Conservation (phyloP, 2,113 vertebrate species). For the Osmerus mordax region DNA sequence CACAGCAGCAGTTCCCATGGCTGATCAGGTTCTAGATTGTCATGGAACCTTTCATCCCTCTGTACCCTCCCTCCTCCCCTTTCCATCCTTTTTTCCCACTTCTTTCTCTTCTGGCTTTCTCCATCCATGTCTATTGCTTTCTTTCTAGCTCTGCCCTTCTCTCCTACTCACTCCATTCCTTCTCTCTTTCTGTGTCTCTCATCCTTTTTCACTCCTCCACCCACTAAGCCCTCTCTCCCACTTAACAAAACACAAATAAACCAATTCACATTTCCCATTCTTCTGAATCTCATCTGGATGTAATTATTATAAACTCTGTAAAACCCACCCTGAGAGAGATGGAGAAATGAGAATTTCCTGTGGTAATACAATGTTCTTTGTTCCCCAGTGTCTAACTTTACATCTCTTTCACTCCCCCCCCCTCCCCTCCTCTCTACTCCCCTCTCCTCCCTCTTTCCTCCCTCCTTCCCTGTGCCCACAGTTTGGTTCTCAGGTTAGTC, state of each 20-base stretch:
- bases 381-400: conserved; percentile 82
- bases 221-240: neutral
- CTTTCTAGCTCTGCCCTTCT: neutral
- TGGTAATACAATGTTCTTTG: conserved; percentile 87
- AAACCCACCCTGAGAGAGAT: conserved; percentile 61
- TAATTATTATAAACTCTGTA: conserved; percentile 79
- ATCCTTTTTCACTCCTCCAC: no score
- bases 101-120: conserved; percentile 27
- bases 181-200: no score
- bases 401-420: conserved; percentile 71
- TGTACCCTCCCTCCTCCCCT: neutral
- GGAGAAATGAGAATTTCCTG: conserved; percentile 82
- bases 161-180: no score
- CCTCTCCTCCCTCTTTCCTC: conserved; percentile 29
- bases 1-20: conserved; percentile 62
- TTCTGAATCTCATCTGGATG: conserved; percentile 86
- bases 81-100: conserved; percentile 50
- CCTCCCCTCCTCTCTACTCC: conserved; percentile 68
- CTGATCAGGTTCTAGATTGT: conserved; percentile 56
- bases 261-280: conserved; percentile 77
- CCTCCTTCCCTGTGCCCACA: conserved; percentile 82
- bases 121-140: conserved; percentile 42
- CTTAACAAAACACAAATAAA: conserved; percentile 64
- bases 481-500: conserved; percentile 82
- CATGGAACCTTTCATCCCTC: conserved; percentile 51